Evolutionary conservation across 2,113 vertebrate species (phyloP).

Genomic region (Phodopus roborovskii): DNA sequence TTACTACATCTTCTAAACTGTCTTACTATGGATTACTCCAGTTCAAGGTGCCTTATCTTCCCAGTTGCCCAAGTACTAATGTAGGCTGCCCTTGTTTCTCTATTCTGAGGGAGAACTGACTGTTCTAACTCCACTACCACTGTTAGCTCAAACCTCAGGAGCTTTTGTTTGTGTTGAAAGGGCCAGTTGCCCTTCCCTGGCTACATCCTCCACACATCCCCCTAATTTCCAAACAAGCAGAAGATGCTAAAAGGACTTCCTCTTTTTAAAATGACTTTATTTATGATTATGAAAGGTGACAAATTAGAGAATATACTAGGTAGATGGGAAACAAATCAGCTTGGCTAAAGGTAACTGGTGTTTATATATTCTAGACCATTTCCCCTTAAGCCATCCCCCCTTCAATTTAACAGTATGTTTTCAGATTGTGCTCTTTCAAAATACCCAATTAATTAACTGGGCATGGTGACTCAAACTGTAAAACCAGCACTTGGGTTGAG

Average conservation of each 20-base stretch:
- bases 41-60: conserved; percentile 14
- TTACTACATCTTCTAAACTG: background rate
- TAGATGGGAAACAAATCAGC: background rate
- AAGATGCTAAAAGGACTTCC: background rate
- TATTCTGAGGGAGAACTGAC: background rate
- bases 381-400: background rate
- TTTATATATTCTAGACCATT: background rate
- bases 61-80: background rate
- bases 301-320: background rate
- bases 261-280: conserved; percentile 56
- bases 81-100: conserved; percentile 14
- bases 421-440: conserved; percentile 53
- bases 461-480: background rate
- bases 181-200: background rate
- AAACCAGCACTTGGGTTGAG: background rate
- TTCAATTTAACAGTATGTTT: conserved; percentile 41
- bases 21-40: background rate
- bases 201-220: background rate
- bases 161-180: conserved; percentile 11
- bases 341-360: background rate
- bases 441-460: background rate
- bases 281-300: conserved; percentile 33
- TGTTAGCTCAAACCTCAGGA: background rate
- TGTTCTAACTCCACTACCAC: background rate
- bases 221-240: background rate